A percentile compares a stretch with the other conserved stretches of the same genome.
Conservation (phyloP, 1,140 invertebrate species). For the Lepidurus arcticus region DNA sequence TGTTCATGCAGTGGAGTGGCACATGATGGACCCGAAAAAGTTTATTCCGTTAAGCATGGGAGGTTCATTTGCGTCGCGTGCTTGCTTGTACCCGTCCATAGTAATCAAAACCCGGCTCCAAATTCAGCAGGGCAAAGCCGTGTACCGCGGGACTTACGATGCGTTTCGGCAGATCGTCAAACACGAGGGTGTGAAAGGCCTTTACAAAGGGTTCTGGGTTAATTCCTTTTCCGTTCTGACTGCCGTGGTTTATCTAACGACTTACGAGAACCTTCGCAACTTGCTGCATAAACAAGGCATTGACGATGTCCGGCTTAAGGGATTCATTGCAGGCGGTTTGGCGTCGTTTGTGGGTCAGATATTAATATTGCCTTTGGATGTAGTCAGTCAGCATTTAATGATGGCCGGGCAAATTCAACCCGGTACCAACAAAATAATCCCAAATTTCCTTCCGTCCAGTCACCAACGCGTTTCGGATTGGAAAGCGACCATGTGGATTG, state of each 20-base stretch:
- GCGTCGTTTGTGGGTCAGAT: slow-evolving; percentile 91
- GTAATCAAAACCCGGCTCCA: slow-evolving; percentile 96
- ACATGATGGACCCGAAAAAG: slow-evolving; percentile 95
- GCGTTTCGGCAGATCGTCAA: slow-evolving; percentile 82
- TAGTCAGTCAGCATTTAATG: slow-evolving; percentile 95
- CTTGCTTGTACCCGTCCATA: slow-evolving; percentile 87
- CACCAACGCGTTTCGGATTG: slow-evolving; percentile 52
- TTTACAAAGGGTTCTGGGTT: slow-evolving; percentile 92
- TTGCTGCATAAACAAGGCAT: slow-evolving; percentile 59
- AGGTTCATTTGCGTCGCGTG: slow-evolving; percentile 75
- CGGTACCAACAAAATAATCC: neutral
- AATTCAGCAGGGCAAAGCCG: slow-evolving; percentile 71
- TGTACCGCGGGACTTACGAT: slow-evolving; percentile 74
- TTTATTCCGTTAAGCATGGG: slow-evolving; percentile 88
- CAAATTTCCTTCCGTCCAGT: slow-evolving; percentile 44
- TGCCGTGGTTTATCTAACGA: slow-evolving; percentile 88
- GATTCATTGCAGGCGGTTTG: slow-evolving; percentile 72
- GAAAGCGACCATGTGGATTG: slow-evolving; percentile 62
- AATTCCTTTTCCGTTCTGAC: slow-evolving; percentile 79
- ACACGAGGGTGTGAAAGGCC: slow-evolving; percentile 73
- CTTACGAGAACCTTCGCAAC: slow-evolving; percentile 86
- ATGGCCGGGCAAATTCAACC: slow-evolving; percentile 59
- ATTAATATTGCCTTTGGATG: slow-evolving; percentile 91
- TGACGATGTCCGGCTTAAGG: slow-evolving; percentile 57
- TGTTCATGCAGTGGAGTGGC: slow-evolving; percentile 85